These are phyloP conservation scores for Dicentrarchus labrax DNA, from an alignment of 2,113 vertebrate genomes.

Conservation along the genomic window DNA sequence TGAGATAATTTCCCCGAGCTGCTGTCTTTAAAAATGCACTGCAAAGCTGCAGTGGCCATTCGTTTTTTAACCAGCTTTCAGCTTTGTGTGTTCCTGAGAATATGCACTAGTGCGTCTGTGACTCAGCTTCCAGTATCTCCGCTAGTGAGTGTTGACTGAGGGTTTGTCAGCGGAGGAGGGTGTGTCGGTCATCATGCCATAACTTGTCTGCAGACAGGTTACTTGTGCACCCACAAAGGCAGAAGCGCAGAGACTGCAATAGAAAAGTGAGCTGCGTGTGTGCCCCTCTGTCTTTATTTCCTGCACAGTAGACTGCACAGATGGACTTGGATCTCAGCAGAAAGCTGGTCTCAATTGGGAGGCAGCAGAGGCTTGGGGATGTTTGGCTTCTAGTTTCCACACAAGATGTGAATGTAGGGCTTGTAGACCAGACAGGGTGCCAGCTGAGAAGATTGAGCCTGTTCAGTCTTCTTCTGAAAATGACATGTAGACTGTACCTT, in stretches of 20 bases:
- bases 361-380: background rate
- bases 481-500: too few relatives aligned
- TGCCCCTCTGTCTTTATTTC: slow-evolving; percentile 20
- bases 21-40: slow-evolving; percentile 32
- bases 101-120: slow-evolving; percentile 40
- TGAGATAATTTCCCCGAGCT: slow-evolving; percentile 43
- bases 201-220: slow-evolving; percentile 54
- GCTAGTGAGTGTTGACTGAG: slow-evolving; percentile 55
- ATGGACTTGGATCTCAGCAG: background rate
- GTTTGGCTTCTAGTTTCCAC: background rate
- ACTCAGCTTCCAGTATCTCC: slow-evolving; percentile 54
- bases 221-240: slow-evolving; percentile 21
- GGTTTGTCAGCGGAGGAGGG: slow-evolving; percentile 60
- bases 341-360: background rate
- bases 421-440: slow-evolving; percentile 12
- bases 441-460: too few relatives aligned
- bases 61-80: slow-evolving; percentile 28
- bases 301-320: slow-evolving; percentile 15
- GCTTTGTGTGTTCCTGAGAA: slow-evolving; percentile 12
- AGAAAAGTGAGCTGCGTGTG: slow-evolving; percentile 9
- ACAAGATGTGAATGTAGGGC: slow-evolving; percentile 20
- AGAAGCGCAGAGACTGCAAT: slow-evolving; percentile 1
- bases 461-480: too few relatives aligned
- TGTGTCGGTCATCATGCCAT: slow-evolving; percentile 59
- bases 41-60: slow-evolving; percentile 10